A percentile compares a stretch with the other conserved stretches of the same genome.
These are phyloP conservation scores for Columbina picui DNA, from an alignment of 2,113 vertebrate genomes.

Conservation along the genomic window DNA sequence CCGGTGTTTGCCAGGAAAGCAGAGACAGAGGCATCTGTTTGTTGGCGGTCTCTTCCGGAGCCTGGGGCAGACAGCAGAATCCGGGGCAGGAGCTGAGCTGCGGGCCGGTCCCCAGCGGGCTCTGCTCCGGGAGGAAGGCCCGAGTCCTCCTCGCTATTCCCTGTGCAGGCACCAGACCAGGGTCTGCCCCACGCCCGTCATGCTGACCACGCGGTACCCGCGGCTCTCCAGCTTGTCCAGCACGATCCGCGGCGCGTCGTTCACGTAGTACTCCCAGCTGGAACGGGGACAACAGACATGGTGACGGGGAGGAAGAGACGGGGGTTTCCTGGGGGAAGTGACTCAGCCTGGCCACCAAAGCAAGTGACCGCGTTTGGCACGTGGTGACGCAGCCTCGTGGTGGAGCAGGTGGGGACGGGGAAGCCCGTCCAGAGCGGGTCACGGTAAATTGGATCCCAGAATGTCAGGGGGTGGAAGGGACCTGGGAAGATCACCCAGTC, in stretches of 20 bases:
- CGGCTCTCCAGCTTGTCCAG: conserved; percentile 92
- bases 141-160: conserved; percentile 52
- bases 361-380: rapidly evolving
- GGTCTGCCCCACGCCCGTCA: conserved; percentile 97
- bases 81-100: not conserved
- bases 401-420: not conserved
- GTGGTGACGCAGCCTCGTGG: rapidly evolving
- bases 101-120: not conserved
- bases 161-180: conserved; percentile 98
- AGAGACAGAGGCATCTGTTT: not conserved
- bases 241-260: conserved; percentile 88
- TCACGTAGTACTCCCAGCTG: conserved; percentile 93
- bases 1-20: not conserved
- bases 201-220: conserved; percentile 88
- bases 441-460: too few relatives aligned
- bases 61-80: not conserved
- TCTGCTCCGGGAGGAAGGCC: rapidly evolving
- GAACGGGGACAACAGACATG: not conserved
- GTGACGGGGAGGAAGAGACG: not conserved
- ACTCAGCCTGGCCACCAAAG: not conserved
- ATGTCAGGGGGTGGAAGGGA: too few relatives aligned
- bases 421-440: not conserved
- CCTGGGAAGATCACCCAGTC: too few relatives aligned
- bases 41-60: not conserved
- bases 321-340: not conserved